phyloP scores from a whole-genome alignment of 2,113 vertebrate genomes.

The Sylvietta virens region DNA sequence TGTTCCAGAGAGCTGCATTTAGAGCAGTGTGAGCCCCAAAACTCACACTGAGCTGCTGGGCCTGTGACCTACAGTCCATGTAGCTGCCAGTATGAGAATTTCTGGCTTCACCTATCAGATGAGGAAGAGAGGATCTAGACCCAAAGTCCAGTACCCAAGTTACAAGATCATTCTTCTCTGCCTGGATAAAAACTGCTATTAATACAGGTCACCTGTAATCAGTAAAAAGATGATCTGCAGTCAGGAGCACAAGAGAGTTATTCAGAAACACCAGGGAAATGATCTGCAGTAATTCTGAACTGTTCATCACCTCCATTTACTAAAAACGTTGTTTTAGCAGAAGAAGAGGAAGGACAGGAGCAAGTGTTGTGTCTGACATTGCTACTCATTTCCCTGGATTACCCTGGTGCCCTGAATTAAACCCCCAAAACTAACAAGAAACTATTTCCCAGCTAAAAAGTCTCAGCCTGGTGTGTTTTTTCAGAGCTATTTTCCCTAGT shows the following conservation, averaged over 20 bases:
- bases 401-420: constrained; percentile 2
- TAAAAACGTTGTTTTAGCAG: background rate
- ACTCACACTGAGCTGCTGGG: background rate
- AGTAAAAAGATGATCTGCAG: background rate
- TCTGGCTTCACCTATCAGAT: background rate
- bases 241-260: background rate
- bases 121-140: background rate
- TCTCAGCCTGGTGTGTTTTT: background rate
- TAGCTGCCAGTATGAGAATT: background rate
- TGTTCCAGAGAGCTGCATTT: background rate
- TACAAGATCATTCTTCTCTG: background rate
- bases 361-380: background rate
- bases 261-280: background rate
- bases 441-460: background rate
- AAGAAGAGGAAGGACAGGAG: background rate
- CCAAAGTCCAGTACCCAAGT: background rate
- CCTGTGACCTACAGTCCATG: background rate
- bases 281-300: background rate
- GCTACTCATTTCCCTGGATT: background rate
- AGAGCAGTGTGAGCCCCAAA: background rate
- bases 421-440: constrained; percentile 25
- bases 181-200: background rate
- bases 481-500: constrained; percentile 6
- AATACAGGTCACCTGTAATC: background rate
- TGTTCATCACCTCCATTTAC: background rate